Base-by-base conservation (phyloP, 2,797 vertebrate species). In the Melopsittacus undulatus region DNA sequence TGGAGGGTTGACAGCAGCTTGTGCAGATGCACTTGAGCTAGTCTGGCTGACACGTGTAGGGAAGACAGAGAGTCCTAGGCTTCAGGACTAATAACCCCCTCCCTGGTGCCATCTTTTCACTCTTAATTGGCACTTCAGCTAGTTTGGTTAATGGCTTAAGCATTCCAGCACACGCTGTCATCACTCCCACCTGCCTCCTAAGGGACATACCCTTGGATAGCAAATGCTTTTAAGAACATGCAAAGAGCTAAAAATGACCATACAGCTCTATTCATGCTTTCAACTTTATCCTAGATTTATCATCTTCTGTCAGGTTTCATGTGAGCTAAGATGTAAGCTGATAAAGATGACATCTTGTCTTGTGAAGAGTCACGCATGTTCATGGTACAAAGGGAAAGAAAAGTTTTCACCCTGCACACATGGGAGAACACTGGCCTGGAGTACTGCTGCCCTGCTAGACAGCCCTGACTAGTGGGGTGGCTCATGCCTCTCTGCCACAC, bases 181-280 rank as follows among this genome's bases (percentile, higher is more conserved):
- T 74, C 43, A 30, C 64, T 83, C 76, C 59, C 49, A 70, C 64
- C 45, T 85, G 80, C 69, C 40, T 90, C 52, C 51, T 74, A 83
- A 52, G 51, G 70, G 46, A 80, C 11, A 29, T 27, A 70, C 46
- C 34, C 43, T 29, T 83, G 74, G 83, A 79, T 2, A 92, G n/a
- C n/a, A 96, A 93, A 86, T 38, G 38, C 40, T 67, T 77, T 59
- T 40, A 93, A 81, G 76, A 90, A 51, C 27, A 63, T 54, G 62
- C 42, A 54, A 61, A 79, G 49, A 83, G 32, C 54, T 45, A 66
- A 90, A 83, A 76, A 80, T 10, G 21, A 54, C 46, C 4, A 1
- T 12, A 73, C 34, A 67, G 46, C 21, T 51, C 66, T 59, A 59
- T 36, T 72, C 13, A 4, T 10, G 17, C 51, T 77, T 83, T 42